Evolutionary conservation across 2,113 vertebrate species (phyloP), one percentile per base, ranked within the genome.

Genomic region (Platysternon megacephalum): DNA sequence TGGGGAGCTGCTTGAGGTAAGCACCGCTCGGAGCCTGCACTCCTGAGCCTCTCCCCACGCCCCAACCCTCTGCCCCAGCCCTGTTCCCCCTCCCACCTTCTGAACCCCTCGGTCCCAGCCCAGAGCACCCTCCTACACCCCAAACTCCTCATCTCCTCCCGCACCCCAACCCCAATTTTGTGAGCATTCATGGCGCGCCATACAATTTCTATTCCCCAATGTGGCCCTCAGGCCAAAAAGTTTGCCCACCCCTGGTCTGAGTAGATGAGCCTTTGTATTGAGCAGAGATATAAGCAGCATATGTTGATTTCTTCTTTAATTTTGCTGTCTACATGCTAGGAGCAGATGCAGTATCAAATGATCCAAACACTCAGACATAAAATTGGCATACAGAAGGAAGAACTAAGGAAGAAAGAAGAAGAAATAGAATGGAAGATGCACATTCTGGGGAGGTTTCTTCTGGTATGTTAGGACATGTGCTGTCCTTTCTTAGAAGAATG

Each of bases 381-480:
- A 49, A 28, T 84, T 89, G 93, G n/a, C 87, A 87, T 72, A 16
- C 42, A 80, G 91, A 83, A 93, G 78, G 78, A 92, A 58, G 86
- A 84, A 65, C 28, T 93, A 94, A 91, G 21, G 48, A 85, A 78
- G 49, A 56, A 91, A 79, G 82, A 39, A n/a, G 79, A 79, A 76
- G 82, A 79, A 44, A 65, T 4, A 51, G 44, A 78, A 35, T 82
- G 87, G 79, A 91, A 94, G 82, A 91, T 61, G 79, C 11, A 88
- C 72, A 79, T 53, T 29, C 52, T 95, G 46, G 79, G 88, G 32
- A 89, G 35, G 22, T 80, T 94, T 94, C 82, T 94, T 76, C 87
- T 58, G 65, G 74, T 92, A 91, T 61, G 39, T 61, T n/a, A 53
- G 26, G 56, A 81, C 58, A 96, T 81, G 12, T 49, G 4, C 39